These are phyloP conservation scores for Nothoprocta pentlandii DNA, from an alignment of 2,113 vertebrate genomes.

Conservation along the genomic window DNA sequence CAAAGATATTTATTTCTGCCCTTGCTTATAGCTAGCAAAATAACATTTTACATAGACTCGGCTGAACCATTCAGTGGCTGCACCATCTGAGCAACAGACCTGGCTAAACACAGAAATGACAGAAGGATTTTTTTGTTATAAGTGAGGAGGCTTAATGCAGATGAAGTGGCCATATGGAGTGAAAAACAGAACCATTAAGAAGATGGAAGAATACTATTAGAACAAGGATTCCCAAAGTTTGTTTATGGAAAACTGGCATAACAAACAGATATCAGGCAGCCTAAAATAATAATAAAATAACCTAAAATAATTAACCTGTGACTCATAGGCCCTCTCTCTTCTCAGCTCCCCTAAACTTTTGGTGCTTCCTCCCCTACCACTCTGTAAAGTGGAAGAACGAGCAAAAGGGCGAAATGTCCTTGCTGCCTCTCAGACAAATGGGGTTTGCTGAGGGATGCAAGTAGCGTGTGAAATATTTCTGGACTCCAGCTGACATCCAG, in stretches of 20 bases:
- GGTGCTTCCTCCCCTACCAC: not conserved
- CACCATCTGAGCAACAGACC: constrained; percentile 68
- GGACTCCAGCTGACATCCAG: not conserved
- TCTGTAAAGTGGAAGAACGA: not conserved
- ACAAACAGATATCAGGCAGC: not conserved
- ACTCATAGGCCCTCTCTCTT: not conserved
- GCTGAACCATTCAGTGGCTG: constrained; percentile 28
- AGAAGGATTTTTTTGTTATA: constrained; percentile 70
- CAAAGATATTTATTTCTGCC: constrained; percentile 58
- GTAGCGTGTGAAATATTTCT: not conserved
- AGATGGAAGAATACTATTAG: constrained; percentile 66
- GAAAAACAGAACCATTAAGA: constrained; percentile 64
- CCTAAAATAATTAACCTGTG: constrained; percentile 12
- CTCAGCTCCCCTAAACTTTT: not conserved
- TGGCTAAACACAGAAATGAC: constrained; percentile 67
- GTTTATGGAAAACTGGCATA: constrained; percentile 56
- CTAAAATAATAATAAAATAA: not conserved
- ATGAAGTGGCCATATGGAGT: constrained; percentile 73
- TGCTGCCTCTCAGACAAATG: not conserved
- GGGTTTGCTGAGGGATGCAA: not conserved
- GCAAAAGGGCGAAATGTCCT: not conserved
- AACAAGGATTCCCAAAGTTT: constrained; percentile 69
- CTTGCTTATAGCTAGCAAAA: constrained; percentile 52
- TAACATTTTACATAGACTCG: constrained; percentile 41
- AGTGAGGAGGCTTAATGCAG: constrained; percentile 64